These are phyloP conservation scores for Tetramorium alpestre DNA, from an alignment of 1,140 invertebrate species.

Conservation along the genomic window DNA sequence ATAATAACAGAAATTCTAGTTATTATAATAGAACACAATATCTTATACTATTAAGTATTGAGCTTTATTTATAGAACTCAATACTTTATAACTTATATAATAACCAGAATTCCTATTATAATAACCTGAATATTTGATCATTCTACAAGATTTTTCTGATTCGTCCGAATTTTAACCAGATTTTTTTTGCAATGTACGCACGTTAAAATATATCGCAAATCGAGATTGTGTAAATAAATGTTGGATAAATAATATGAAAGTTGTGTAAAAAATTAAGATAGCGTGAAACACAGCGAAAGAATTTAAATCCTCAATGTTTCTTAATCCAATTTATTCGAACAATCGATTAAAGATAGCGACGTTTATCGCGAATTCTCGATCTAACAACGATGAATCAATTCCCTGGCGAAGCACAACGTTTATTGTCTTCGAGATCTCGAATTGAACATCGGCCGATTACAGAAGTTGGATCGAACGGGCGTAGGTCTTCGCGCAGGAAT, in stretches of 20 bases:
- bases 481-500: constrained; percentile 47
- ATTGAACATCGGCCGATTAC: constrained; percentile 12
- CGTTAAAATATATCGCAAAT: neutral
- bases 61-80: too few relatives aligned
- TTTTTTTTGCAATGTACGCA: too few relatives aligned
- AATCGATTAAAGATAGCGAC: neutral
- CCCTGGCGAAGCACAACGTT: neutral
- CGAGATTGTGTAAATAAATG: neutral
- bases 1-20: too few relatives aligned
- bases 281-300: neutral
- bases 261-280: neutral
- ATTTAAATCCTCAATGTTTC: neutral
- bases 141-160: too few relatives aligned
- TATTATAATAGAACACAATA: too few relatives aligned
- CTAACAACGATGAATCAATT: neutral
- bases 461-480: constrained; percentile 25
- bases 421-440: neutral
- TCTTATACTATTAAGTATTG: too few relatives aligned
- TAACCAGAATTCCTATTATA: too few relatives aligned
- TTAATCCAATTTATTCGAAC: neutral
- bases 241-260: neutral
- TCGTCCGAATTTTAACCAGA: too few relatives aligned
- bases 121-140: too few relatives aligned
- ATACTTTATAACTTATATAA: too few relatives aligned
- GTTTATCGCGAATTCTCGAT: neutral